Base-by-base conservation (phyloP, 2,113 vertebrate species). In the Willisornis vidua region DNA sequence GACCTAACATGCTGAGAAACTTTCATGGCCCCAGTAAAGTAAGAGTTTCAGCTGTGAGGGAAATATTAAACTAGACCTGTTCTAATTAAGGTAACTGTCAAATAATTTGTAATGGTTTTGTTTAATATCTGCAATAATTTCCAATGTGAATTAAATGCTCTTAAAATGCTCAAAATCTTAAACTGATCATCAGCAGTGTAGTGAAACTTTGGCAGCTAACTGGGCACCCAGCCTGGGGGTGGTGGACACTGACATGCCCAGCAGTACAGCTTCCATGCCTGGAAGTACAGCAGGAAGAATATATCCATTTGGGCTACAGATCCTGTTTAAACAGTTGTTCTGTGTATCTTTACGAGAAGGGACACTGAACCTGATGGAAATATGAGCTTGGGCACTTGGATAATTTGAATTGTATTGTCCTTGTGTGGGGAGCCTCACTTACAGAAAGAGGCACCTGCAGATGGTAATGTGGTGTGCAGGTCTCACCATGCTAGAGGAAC, bases 401-500 rank as follows among this genome's bases (percentile, higher is more conserved):
- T 58, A 35, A 84, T 23, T 78, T 63, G 29, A 52, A 14, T 59
- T 81, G 8, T 3, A 15, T 41, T 83, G 39, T 14, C 17, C 19
- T 72, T 4, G 1, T 6, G 1, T n/a, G 28, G 11, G 6, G 19
- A 62, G 14, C 9, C 28, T 5, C 10, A 9, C 20, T 14, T 57
- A 22, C 0, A 7, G 54, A 20, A 84, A 63, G 61, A 52, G 65
- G 39, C 5, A n/a, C 12, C 33, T 87, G 25, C 54, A 45, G n/a
- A 11, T 48, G 14, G 3, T 10, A 67, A 4, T 0, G 0, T 0
- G 1, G 33, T 70, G 23, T 7, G 1, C 16, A 15, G 12, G 13
- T 66, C 51, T 68, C 1, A 1, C 14, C 13, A 2, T 14, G 41
- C 9, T 29, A 19, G 33, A 71, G 33, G 18, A 78, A 25, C 14